Conservation (phyloP, 2,888 invertebrate genomes). For the Leptinotarsa haldemani region DNA sequence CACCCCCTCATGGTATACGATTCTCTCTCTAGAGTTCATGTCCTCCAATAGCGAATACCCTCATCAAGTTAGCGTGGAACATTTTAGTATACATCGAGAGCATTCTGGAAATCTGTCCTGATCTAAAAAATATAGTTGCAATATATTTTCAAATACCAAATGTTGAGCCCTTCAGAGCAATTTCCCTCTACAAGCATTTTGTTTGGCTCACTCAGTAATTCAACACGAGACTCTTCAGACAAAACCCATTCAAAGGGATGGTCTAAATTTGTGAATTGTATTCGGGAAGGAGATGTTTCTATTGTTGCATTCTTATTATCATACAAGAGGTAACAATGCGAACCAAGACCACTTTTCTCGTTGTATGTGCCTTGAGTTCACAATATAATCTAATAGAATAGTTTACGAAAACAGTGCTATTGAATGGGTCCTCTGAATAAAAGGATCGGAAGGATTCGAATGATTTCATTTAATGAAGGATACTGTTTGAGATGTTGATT, state of each 20-base stretch:
- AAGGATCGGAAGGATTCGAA: background rate
- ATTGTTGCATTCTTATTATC: constrained; percentile 57
- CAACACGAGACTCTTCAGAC: constrained; percentile 33
- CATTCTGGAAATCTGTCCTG: too few relatives aligned
- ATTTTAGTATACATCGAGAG: too few relatives aligned
- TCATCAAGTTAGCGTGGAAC: too few relatives aligned
- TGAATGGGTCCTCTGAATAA: constrained; percentile 16
- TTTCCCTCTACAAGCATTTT: background rate
- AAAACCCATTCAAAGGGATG: constrained; percentile 44
- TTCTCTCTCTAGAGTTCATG: too few relatives aligned
- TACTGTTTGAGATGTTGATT: too few relatives aligned
- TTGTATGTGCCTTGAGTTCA: constrained; percentile 55
- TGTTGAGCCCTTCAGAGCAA: too few relatives aligned
- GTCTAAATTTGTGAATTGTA: constrained; percentile 51
- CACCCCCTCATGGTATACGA: too few relatives aligned
- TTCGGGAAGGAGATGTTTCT: constrained; percentile 53
- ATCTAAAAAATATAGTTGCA: too few relatives aligned
- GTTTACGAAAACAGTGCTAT: constrained; percentile 35
- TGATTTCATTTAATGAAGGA: background rate
- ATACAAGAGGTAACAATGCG: constrained; percentile 55
- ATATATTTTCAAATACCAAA: too few relatives aligned
- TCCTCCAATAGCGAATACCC: too few relatives aligned
- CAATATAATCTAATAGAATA: constrained; percentile 53
- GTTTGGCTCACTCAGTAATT: constrained; percentile 37
- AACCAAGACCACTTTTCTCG: constrained; percentile 49